Evolutionary conservation across 2,888 invertebrate genomes (phyloP).

Genomic region (Amiota communis): DNA sequence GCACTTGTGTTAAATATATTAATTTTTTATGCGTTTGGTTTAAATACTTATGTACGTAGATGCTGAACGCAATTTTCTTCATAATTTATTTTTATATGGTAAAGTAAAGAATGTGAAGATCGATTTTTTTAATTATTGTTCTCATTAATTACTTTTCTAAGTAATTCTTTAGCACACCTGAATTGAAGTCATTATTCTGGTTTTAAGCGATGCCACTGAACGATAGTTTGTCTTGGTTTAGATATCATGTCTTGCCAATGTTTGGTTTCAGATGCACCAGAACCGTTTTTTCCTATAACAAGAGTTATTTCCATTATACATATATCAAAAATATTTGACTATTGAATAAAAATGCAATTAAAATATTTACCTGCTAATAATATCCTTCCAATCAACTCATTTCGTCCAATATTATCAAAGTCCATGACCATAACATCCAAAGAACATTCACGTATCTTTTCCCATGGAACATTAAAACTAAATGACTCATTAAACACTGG

Average conservation of each 20-base stretch:
- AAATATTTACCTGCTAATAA: slow-evolving; percentile 83
- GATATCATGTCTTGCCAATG: slow-evolving; percentile 99
- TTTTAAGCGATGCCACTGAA: slow-evolving; percentile 97
- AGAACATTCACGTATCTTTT: slow-evolving; percentile 95
- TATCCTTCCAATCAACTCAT: slow-evolving; percentile 93
- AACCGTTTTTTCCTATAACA: slow-evolving; percentile 87
- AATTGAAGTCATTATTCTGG: slow-evolving; percentile 80
- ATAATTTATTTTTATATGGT: too few species aligned
- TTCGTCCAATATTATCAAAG: slow-evolving; percentile 95
- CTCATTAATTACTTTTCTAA: neutral
- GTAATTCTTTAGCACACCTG: neutral
- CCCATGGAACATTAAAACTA: slow-evolving; percentile 97
- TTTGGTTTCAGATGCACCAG: slow-evolving; percentile 95
- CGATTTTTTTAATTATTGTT: neutral
- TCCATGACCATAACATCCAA: slow-evolving; percentile 97
- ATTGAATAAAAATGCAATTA: neutral
- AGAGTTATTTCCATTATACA: neutral
- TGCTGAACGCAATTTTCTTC: too few species aligned
- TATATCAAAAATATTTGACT: neutral
- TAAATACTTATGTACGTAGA: too few species aligned
- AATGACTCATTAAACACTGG: slow-evolving; percentile 97
- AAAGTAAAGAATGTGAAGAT: too few species aligned
- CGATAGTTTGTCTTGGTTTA: slow-evolving; percentile 94
- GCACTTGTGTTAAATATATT: too few species aligned
- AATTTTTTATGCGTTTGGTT: too few species aligned